Evolutionary conservation across 2,113 vertebrate genomes (phyloP).

Genomic region (Antechinus flavipes): DNA sequence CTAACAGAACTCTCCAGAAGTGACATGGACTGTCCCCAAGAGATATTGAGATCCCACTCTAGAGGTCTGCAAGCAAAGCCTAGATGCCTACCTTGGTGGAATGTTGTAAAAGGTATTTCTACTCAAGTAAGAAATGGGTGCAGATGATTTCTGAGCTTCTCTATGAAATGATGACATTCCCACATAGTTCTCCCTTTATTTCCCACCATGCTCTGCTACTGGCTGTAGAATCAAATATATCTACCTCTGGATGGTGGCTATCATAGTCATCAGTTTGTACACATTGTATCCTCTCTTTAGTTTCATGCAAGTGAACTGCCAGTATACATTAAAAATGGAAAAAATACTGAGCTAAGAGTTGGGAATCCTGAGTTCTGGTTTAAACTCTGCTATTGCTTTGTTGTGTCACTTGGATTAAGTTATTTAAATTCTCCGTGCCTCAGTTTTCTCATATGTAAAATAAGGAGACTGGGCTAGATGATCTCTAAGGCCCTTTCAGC

Average conservation of each 20-base stretch:
- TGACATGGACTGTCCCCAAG: not conserved
- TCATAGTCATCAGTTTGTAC: not conserved
- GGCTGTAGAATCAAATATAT: not conserved
- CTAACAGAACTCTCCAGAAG: not conserved
- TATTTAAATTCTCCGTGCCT: not conserved
- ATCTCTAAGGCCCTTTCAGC: not conserved
- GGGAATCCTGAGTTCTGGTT: not conserved
- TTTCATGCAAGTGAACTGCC: not conserved
- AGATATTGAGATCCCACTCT: not conserved
- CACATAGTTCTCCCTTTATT: not conserved
- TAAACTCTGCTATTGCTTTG: not conserved
- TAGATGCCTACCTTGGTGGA: not conserved
- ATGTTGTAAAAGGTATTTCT: not conserved
- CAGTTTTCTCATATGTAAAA: not conserved
- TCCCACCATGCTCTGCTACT: not conserved
- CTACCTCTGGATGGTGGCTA: not conserved
- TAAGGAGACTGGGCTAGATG: not conserved
- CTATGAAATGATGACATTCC: not conserved
- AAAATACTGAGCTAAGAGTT: not conserved
- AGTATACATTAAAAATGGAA: not conserved
- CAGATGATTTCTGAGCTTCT: not conserved
- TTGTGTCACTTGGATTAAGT: not conserved
- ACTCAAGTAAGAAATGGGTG: not conserved
- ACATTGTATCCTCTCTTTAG: not conserved
- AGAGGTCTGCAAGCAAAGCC: not conserved